Conservation (phyloP, 2,113 vertebrate genomes). For the Leptosomus discolor region DNA sequence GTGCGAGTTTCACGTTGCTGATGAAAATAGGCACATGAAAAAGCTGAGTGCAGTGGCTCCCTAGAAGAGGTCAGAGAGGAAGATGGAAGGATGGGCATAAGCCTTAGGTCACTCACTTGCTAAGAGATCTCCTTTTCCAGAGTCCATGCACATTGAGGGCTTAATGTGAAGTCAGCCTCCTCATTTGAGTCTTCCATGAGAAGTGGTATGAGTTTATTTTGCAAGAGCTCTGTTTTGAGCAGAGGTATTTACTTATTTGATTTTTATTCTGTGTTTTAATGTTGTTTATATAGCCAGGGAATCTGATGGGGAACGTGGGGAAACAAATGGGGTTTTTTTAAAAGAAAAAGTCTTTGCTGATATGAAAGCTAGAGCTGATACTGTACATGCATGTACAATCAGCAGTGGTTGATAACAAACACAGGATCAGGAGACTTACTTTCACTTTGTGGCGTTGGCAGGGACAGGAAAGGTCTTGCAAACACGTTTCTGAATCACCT, state of each 20-base stretch:
- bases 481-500: accelerated
- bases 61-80: not conserved
- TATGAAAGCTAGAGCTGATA: not conserved
- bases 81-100: not conserved
- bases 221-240: not conserved
- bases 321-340: not conserved
- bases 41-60: not conserved
- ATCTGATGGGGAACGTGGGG: not conserved
- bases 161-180: not conserved
- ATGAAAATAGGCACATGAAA: not conserved
- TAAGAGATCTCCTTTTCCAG: not conserved
- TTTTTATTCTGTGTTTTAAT: not conserved
- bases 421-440: not conserved
- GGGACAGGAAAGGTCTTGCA: not conserved
- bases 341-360: not conserved
- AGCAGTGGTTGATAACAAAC: not conserved
- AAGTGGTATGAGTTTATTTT: not conserved
- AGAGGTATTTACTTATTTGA: not conserved
- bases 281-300: not conserved
- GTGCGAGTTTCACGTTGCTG: not conserved
- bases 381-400: accelerated
- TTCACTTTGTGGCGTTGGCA: not conserved
- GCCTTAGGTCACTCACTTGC: accelerated
- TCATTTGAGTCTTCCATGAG: not conserved
- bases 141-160: accelerated